Percentiles rank a stretch among this genome's conserved stretches.
Conservation (phyloP, 30 jellyfish, hydroid and myxozoan genomes). For the Aurelia coerulea region DNA sequence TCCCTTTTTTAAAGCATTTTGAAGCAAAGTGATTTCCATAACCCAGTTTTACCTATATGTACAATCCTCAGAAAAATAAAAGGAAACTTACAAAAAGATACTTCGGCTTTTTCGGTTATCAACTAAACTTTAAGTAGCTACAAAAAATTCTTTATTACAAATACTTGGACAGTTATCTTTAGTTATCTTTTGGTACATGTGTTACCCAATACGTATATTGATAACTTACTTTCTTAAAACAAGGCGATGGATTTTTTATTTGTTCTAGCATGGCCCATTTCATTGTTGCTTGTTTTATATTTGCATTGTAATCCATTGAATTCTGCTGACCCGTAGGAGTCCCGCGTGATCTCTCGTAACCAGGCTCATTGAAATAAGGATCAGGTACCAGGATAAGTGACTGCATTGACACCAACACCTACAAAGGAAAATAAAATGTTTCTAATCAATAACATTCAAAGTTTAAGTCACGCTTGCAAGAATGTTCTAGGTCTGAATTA, state of each 20-base stretch:
- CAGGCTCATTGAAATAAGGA: constrained; percentile 97
- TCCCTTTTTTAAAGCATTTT: no score
- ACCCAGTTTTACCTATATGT: no score
- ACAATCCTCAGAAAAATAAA: no score
- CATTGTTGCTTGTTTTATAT: constrained; percentile 86
- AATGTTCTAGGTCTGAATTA: no score
- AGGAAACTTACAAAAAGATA: no score
- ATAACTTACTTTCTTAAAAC: constrained; percentile 78
- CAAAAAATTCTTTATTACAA: no score
- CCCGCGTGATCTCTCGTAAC: constrained; percentile 92
- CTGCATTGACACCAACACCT: constrained; percentile 95
- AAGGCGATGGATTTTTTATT: constrained; percentile 84
- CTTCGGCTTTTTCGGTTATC: no score
- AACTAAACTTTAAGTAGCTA: no score
- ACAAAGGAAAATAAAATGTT: neutral
- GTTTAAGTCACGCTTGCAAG: constrained; percentile 10
- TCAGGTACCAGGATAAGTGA: constrained; percentile 88
- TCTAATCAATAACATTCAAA: neutral
- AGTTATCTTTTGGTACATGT: no score
- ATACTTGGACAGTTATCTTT: no score
- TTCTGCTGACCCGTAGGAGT: constrained; percentile 88
- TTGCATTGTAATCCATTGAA: constrained; percentile 87
- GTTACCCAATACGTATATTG: no score
- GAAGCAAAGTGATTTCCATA: no score
- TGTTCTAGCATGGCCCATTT: constrained; percentile 95